Conservation (phyloP, 2,113 vertebrate genomes). For the Dicrurus megarhynchus region DNA sequence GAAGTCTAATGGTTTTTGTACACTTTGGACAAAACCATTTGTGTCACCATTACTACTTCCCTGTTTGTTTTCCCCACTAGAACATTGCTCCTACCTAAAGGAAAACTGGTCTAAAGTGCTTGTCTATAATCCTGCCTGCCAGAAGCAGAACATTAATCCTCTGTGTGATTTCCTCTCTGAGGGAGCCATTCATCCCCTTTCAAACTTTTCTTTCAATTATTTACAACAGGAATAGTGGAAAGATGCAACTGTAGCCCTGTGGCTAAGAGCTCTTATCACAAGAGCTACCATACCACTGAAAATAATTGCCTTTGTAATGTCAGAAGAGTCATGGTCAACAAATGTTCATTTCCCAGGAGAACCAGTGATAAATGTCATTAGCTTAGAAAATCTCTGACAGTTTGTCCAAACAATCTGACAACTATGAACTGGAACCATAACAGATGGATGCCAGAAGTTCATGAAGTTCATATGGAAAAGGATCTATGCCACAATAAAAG, state of each 20-base stretch:
- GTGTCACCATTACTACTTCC: background rate
- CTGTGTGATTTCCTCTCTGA: background rate
- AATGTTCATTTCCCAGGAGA: background rate
- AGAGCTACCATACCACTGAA: background rate
- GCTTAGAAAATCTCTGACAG: background rate
- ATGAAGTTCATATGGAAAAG: background rate
- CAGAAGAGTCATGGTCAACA: background rate
- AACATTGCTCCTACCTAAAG: background rate
- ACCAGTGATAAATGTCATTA: conserved; percentile 15
- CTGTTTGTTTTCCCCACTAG: background rate
- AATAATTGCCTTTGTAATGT: background rate
- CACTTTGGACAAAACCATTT: background rate
- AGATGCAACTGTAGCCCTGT: background rate
- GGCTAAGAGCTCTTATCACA: background rate
- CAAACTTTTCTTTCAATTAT: background rate
- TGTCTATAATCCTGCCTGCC: background rate
- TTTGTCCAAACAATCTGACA: conserved; percentile 20
- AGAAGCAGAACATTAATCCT: background rate
- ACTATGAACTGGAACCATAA: background rate
- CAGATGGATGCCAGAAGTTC: background rate
- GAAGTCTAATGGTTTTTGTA: background rate
- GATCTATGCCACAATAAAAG: background rate
- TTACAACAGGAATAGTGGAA: background rate
- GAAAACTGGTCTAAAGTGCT: background rate
- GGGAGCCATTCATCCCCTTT: background rate